A percentile compares a stretch with the other conserved stretches of the same genome.
These are phyloP conservation scores for Lithophane socia DNA, from an alignment of 2,888 invertebrate species.

Conservation along the genomic window DNA sequence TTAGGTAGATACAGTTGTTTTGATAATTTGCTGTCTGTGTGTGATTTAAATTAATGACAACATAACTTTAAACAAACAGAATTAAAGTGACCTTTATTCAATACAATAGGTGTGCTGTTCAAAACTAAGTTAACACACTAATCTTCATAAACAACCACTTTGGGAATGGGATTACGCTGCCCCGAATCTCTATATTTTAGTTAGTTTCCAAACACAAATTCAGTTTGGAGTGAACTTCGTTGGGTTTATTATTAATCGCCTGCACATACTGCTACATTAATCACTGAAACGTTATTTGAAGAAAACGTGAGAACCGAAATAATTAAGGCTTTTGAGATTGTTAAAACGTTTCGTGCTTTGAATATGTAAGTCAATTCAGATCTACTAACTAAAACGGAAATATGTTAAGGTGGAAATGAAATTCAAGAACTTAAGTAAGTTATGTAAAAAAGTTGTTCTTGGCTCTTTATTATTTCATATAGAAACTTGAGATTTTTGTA, in stretches of 20 bases:
- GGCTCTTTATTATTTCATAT: neutral
- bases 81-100: conserved; percentile 52
- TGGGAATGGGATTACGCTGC: conserved; percentile 71
- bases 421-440: neutral
- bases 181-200: conserved; percentile 68
- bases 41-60: too few species aligned
- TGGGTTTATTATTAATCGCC: conserved; percentile 51
- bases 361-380: conserved; percentile 31
- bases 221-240: conserved; percentile 53
- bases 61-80: conserved; percentile 25
- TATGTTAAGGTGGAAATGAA: conserved; percentile 9
- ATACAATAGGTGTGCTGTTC: conserved; percentile 65
- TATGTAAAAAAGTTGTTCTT: neutral
- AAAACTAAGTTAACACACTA: conserved; percentile 73
- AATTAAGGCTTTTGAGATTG: conserved; percentile 38
- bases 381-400: conserved; percentile 24
- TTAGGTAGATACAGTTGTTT: neutral
- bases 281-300: conserved; percentile 34
- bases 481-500: neutral
- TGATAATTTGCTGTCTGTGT: neutral
- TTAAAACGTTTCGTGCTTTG: conserved; percentile 39
- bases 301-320: conserved; percentile 39
- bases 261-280: conserved; percentile 37
- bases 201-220: conserved; percentile 72
- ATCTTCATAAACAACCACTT: conserved; percentile 73